These are phyloP conservation scores for Antennarius striatus DNA, from an alignment of 2,113 vertebrate species.

Conservation along the genomic window DNA sequence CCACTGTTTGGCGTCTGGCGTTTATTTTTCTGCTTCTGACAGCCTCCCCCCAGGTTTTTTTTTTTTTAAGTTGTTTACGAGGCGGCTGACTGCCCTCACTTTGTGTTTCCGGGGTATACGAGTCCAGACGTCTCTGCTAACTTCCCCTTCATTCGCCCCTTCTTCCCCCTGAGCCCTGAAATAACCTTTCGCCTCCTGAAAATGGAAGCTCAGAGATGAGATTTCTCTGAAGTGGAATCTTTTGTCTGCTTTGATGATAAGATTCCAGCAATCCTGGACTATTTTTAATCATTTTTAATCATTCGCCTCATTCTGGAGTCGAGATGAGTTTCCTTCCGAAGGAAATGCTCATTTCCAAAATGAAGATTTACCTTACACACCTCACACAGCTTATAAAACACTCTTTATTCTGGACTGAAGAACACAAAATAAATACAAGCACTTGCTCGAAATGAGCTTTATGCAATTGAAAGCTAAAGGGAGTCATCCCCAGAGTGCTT, in stretches of 20 bases:
- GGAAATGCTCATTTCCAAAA: too few species aligned
- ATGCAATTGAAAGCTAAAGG: too few species aligned
- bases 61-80: slow-evolving; percentile 39
- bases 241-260: neutral
- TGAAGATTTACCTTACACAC: too few species aligned
- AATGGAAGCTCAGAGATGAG: neutral
- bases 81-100: slow-evolving; percentile 23
- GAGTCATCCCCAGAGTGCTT: too few species aligned
- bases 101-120: slow-evolving; percentile 21
- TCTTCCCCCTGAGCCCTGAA: slow-evolving; percentile 7
- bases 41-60: neutral
- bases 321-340: too few species aligned
- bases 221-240: neutral
- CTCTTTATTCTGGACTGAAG: too few species aligned
- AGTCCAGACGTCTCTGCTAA: slow-evolving; percentile 36
- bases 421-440: too few species aligned
- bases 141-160: neutral
- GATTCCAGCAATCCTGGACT: too few species aligned
- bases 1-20: slow-evolving; percentile 6
- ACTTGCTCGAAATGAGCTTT: too few species aligned
- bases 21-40: slow-evolving; percentile 22
- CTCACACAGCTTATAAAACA: too few species aligned
- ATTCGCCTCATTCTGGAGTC: too few species aligned
- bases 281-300: too few species aligned
- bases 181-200: slow-evolving; percentile 13